These are phyloP conservation scores for Crypturellus undulatus DNA, from an alignment of 2,113 vertebrate genomes.

Conservation along the genomic window DNA sequence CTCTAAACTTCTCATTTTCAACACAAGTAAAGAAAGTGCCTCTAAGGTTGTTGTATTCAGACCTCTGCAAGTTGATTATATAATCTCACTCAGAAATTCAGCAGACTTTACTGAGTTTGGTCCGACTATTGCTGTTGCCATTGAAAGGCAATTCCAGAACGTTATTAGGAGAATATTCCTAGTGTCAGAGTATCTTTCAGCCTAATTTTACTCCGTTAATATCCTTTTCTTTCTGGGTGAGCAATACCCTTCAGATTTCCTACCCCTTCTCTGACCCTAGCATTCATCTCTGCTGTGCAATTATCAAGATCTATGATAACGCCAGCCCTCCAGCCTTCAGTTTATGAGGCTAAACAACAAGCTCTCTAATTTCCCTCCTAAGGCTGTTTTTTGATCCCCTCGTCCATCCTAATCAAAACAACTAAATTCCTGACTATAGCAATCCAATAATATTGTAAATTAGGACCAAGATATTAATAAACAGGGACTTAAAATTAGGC, in stretches of 20 bases:
- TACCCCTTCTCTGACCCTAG: not conserved
- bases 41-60: not conserved
- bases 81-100: conserved; percentile 3
- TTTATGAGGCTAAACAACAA: not conserved
- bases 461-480: conserved; percentile 15
- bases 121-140: not conserved
- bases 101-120: not conserved
- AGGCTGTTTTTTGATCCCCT: conserved; percentile 2
- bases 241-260: not conserved
- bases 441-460: conserved; percentile 4
- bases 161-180: not conserved
- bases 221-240: not conserved
- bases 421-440: not conserved
- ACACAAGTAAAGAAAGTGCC: not conserved
- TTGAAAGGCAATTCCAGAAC: not conserved
- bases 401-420: not conserved
- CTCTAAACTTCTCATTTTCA: not conserved
- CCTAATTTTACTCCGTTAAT: not conserved
- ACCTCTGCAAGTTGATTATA: not conserved
- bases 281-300: not conserved
- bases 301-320: not conserved
- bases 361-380: not conserved
- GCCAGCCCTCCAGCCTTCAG: not conserved
- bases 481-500: not conserved
- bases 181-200: not conserved